Evolutionary conservation across 1,140 invertebrate species (phyloP).

Genomic region (Brachionus angularis): DNA sequence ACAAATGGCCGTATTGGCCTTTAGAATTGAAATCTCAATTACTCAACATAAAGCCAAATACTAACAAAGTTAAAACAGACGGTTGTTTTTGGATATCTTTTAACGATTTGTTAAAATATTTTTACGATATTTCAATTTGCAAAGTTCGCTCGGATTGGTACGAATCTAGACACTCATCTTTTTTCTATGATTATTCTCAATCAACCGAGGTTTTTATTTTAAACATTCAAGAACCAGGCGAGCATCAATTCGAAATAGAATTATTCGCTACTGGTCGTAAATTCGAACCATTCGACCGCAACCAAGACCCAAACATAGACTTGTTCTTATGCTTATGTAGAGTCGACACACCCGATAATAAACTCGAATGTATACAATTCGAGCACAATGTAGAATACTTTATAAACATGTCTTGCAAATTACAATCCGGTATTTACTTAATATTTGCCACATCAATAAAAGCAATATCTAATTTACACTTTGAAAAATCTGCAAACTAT

Average conservation of each 20-base stretch:
- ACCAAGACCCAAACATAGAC: constrained; percentile 24
- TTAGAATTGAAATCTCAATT: constrained; percentile 14
- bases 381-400: constrained; percentile 42
- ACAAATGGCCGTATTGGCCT: constrained; percentile 39
- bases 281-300: constrained; percentile 18
- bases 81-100: constrained; percentile 43
- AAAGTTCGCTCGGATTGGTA: constrained; percentile 43
- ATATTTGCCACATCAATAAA: constrained; percentile 37
- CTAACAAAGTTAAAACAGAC: constrained; percentile 21
- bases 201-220: constrained; percentile 7
- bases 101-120: constrained; percentile 37
- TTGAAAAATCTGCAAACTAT: constrained; percentile 33
- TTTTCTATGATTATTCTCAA: constrained; percentile 25
- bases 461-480: constrained; percentile 9
- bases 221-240: not conserved
- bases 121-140: constrained; percentile 39
- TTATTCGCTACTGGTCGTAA: constrained; percentile 32
- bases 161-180: constrained; percentile 40
- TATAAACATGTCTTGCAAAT: constrained; percentile 21
- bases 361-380: not conserved
- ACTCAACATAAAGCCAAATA: no score
- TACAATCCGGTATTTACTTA: constrained; percentile 21
- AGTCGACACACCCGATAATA: not conserved
- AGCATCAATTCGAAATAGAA: constrained; percentile 28
- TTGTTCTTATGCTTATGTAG: constrained; percentile 11